Percentiles rank a stretch among this genome's conserved stretches.
These are phyloP conservation scores for Ophion ellenae DNA, from an alignment of 2,888 invertebrate species.

Conservation along the genomic window DNA sequence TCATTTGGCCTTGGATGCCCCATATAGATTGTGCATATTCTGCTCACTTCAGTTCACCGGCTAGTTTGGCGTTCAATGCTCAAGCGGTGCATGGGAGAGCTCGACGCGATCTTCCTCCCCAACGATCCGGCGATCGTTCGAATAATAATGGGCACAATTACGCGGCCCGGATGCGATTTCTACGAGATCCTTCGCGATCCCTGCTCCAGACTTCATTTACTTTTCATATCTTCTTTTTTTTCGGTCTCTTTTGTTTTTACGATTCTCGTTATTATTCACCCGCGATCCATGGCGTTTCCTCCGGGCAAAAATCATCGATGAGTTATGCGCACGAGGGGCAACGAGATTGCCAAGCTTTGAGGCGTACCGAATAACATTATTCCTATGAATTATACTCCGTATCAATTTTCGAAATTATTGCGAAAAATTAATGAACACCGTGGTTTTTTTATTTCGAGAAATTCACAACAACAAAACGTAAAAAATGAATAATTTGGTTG, in stretches of 20 bases:
- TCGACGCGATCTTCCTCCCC: slow-evolving; percentile 29
- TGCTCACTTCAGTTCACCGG: slow-evolving; percentile 36
- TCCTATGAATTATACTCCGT: slow-evolving; percentile 13
- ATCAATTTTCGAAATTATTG: slow-evolving; percentile 5
- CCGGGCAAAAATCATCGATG: slow-evolving; percentile 28
- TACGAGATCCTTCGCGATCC: slow-evolving; percentile 42
- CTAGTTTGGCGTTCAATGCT: slow-evolving; percentile 28
- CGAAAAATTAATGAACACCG: slow-evolving; percentile 5
- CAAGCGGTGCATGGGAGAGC: slow-evolving; percentile 44
- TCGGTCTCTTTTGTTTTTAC: slow-evolving; percentile 10
- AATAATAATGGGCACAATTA: slow-evolving; percentile 75
- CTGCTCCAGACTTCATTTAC: slow-evolving; percentile 42
- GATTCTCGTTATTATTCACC: slow-evolving; percentile 43
- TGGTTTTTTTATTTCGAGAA: neutral
- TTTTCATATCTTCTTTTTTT: slow-evolving; percentile 39
- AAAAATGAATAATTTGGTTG: no score
- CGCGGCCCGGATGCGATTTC: slow-evolving; percentile 64
- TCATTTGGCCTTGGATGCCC: neutral
- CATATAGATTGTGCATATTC: slow-evolving; percentile 30
- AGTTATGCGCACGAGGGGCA: slow-evolving; percentile 22
- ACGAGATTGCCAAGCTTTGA: neutral
- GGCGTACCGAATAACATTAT: slow-evolving; percentile 9
- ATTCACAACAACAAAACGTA: neutral
- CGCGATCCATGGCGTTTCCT: slow-evolving; percentile 22
- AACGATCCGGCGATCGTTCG: slow-evolving; percentile 70